phyloP scores from a whole-genome alignment of 2,797 vertebrate species.

The Acipenser oxyrinchus region DNA sequence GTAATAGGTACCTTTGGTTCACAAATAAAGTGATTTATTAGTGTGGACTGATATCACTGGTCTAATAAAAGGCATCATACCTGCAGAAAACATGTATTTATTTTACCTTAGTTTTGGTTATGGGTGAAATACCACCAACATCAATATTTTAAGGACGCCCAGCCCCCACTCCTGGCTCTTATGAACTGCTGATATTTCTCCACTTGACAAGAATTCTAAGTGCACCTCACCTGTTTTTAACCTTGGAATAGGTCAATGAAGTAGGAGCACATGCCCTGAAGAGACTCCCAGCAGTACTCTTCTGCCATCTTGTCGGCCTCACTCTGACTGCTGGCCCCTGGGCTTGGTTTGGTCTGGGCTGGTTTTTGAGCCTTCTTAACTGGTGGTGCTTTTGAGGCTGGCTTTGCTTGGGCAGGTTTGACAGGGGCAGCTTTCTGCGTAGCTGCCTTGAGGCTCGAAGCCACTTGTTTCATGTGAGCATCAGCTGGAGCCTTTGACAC shows the following conservation, averaged over 20 bases:
- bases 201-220: neutral
- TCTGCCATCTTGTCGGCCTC: conserved; percentile 53
- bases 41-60: too few species aligned
- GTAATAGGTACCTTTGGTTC: too few species aligned
- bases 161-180: too few species aligned
- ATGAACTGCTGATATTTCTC: too few species aligned
- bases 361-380: neutral
- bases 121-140: too few species aligned
- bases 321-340: conserved; percentile 29
- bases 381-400: conserved; percentile 9
- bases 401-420: conserved; percentile 23
- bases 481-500: conserved; percentile 59
- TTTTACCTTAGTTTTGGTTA: too few species aligned
- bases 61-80: too few species aligned
- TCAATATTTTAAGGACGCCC: too few species aligned
- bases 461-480: conserved; percentile 54
- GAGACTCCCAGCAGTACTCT: conserved; percentile 68
- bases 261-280: conserved; percentile 62
- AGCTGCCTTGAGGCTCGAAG: conserved; percentile 37
- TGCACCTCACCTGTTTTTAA: conserved; percentile 45
- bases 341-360: conserved; percentile 16
- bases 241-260: conserved; percentile 61
- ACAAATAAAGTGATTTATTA: too few species aligned
- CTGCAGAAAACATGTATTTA: too few species aligned
- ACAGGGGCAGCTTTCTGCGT: neutral